Base-by-base conservation (phyloP, 2,113 vertebrate genomes). In the Semnornis frantzii region DNA sequence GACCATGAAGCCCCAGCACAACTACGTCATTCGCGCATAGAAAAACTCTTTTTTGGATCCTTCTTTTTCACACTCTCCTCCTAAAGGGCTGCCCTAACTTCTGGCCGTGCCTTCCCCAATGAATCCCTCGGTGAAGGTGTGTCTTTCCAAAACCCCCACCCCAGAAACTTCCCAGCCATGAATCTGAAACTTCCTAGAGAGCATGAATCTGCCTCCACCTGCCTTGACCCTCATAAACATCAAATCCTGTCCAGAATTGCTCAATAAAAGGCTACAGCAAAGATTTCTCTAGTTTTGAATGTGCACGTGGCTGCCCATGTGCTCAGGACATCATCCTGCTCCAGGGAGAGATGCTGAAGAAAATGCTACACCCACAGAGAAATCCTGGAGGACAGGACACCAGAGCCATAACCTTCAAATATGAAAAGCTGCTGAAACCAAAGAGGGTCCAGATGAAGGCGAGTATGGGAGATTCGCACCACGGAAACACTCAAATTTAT, bases 51-150 rank as follows among this genome's bases (percentile, higher is more conserved):
- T 52, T 46, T 46, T 46, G 18, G 16, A 46, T 23, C 23, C 23
- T 12, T 52, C 12, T 24, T 17, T 37, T 74, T 79, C 3, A 62
- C 31, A 73, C 7, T 15, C 24, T n/a, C 42, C 30, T 30, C 42
- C 30, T 30, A 18, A 39, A 34, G 8, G 46, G n/a, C 13, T 71
- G 19, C 25, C 25, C 31, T 24, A 6, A 7, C n/a, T 94, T 65
- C 11, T 48, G 34, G 9, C 2, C 1, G 4, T 0, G 0, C 46
- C 42, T 20, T n/a, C 18, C 12, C 3, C 11, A 12, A 20, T 12
- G 17, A 44, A 54, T 54, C 48, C 48, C 50, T 52, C 50, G 13
- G 50, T 6, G 30, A 39, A 27, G 39, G 23, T 37, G 28, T 5
- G 2, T 33, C 23, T 28, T 48, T n/a, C 64, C 2, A 27, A 55